These are phyloP conservation scores for Cheilosia scutellata DNA, from an alignment of 2,888 invertebrate species.

Conservation along the genomic window DNA sequence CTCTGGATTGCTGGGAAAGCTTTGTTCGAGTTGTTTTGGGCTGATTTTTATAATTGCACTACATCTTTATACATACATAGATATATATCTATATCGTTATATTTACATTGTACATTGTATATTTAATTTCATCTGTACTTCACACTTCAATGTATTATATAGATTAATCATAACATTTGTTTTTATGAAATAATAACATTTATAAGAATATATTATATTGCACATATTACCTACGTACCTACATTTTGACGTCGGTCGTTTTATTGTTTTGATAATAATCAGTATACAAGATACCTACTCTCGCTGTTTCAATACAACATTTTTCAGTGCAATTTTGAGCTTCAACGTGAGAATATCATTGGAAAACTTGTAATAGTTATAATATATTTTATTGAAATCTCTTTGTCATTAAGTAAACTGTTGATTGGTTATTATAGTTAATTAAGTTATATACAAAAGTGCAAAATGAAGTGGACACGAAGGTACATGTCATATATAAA, in stretches of 20 bases:
- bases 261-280: slow-evolving; percentile 20
- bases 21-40: too few species aligned
- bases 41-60: too few species aligned
- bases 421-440: not conserved
- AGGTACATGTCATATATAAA: slow-evolving; percentile 25
- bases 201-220: too few species aligned
- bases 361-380: not conserved
- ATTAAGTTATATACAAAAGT: too few species aligned
- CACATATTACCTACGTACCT: not conserved
- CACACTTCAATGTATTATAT: too few species aligned
- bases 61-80: too few species aligned
- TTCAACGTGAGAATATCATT: slow-evolving; percentile 22
- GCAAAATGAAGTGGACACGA: slow-evolving; percentile 53
- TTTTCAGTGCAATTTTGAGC: slow-evolving; percentile 32
- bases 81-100: too few species aligned
- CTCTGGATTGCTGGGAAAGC: too few species aligned
- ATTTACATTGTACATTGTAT: too few species aligned
- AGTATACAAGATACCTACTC: slow-evolving; percentile 37
- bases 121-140: too few species aligned
- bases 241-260: too few species aligned
- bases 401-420: not conserved
- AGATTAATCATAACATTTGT: not conserved
- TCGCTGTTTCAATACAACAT: not conserved
- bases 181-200: not conserved
- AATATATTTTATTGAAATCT: not conserved